Percentiles rank a stretch among this genome's conserved stretches.
These are phyloP conservation scores for Acrocephalus kingi DNA, from an alignment of 2,113 vertebrate species.

Conservation along the genomic window DNA sequence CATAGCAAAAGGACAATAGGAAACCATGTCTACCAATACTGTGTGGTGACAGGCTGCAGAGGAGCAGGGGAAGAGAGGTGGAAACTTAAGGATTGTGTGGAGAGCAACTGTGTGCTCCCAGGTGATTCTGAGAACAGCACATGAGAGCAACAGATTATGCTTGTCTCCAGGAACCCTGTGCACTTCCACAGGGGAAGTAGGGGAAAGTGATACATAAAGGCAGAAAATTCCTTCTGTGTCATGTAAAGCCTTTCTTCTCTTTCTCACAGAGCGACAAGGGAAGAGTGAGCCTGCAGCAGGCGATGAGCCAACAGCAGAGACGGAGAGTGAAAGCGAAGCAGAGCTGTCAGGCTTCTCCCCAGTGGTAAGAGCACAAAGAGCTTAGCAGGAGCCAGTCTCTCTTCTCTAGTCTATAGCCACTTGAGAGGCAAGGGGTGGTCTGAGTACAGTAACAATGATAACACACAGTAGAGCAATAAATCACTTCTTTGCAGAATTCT, in stretches of 20 bases:
- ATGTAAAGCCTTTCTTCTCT: not conserved
- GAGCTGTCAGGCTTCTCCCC: constrained; percentile 94
- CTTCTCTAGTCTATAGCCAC: not conserved
- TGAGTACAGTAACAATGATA: not conserved
- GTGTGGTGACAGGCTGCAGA: not conserved
- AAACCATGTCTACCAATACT: not conserved
- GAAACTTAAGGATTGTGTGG: not conserved
- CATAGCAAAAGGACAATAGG: not conserved
- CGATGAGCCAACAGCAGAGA: constrained; percentile 90
- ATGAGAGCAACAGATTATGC: not conserved
- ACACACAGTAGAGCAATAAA: not conserved
- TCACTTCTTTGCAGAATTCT: not conserved
- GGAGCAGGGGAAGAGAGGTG: not conserved
- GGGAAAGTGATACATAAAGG: not conserved
- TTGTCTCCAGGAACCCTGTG: not conserved
- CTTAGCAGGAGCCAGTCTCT: not conserved
- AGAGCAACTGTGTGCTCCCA: not conserved
- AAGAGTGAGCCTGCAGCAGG: constrained; percentile 86
- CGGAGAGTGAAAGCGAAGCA: constrained; percentile 95
- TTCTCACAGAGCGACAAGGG: constrained; percentile 75
- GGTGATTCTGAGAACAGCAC: not conserved
- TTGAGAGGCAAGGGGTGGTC: not conserved
- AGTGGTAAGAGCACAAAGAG: constrained; percentile 78
- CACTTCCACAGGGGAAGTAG: not conserved
- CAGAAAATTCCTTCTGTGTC: not conserved